These are phyloP conservation scores for Euplagia quadripunctaria DNA, from an alignment of 2,888 invertebrate genomes.

Conservation along the genomic window DNA sequence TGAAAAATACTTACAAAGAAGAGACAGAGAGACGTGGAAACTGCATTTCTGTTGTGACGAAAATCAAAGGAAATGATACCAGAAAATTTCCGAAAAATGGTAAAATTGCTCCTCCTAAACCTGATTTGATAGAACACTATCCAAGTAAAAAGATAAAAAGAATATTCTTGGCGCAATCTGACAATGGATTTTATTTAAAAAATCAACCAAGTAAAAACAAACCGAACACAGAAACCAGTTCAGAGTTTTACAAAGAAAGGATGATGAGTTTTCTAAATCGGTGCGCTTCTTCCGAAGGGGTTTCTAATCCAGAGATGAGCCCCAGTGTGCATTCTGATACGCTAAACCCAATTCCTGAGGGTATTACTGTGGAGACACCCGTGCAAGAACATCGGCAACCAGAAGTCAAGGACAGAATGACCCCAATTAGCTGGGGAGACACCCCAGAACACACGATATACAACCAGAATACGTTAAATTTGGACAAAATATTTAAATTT, in stretches of 20 bases:
- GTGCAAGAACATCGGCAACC: constrained; percentile 34
- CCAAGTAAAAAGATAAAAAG: constrained; percentile 85
- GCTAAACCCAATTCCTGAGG: constrained; percentile 74
- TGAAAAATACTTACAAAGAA: constrained; percentile 88
- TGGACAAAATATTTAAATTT: constrained; percentile 79
- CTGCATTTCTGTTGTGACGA: constrained; percentile 85
- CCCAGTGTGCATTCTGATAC: constrained; percentile 75
- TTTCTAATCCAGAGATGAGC: constrained; percentile 71
- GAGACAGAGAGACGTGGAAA: constrained; percentile 82
- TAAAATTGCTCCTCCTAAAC: constrained; percentile 78
- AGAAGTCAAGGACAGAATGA: constrained; percentile 56
- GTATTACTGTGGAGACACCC: constrained; percentile 56
- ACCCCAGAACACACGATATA: constrained; percentile 77
- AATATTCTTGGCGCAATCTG: constrained; percentile 80
- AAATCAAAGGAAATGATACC: constrained; percentile 85
- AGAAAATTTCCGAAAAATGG: constrained; percentile 75
- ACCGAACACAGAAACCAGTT: constrained; percentile 78
- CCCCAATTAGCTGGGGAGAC: constrained; percentile 81
- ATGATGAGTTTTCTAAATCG: constrained; percentile 81
- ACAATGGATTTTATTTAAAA: constrained; percentile 79
- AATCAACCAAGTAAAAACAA: constrained; percentile 81
- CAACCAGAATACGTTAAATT: constrained; percentile 81
- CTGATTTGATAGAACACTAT: constrained; percentile 86
- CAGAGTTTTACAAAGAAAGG: constrained; percentile 81
- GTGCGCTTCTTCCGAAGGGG: constrained; percentile 74